Conservation (phyloP, 2,113 vertebrate species). For the Puffinus mauretanicus region DNA sequence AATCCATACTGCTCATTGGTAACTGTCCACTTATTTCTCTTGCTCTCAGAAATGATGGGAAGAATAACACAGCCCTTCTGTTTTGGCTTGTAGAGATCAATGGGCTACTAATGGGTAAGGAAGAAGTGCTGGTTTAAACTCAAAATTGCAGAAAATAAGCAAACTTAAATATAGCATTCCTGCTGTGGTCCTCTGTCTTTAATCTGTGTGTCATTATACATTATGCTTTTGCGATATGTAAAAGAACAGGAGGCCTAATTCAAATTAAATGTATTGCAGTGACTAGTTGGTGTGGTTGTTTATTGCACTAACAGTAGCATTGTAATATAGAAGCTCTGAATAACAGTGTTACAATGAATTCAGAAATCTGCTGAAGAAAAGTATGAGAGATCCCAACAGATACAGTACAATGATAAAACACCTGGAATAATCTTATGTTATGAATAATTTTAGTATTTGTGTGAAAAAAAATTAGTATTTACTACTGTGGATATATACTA, state of each 20-base stretch:
- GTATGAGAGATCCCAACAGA: not conserved
- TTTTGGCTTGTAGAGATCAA: not conserved
- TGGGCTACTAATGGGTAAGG: not conserved
- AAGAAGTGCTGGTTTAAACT: not conserved
- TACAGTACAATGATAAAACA: not conserved
- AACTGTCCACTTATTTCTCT: not conserved
- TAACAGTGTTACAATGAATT: not conserved
- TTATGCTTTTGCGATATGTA: not conserved
- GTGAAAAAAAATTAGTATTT: not conserved
- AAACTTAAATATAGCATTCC: not conserved
- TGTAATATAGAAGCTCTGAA: not conserved
- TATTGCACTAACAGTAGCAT: not conserved
- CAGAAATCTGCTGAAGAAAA: not conserved
- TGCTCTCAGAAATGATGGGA: not conserved
- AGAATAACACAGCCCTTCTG: not conserved
- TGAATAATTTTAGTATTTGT: not conserved
- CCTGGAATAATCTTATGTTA: not conserved
- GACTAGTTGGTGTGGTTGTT: not conserved
- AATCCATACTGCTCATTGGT: not conserved
- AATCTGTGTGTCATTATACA: not conserved
- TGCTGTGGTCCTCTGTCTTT: not conserved
- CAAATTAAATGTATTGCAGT: not conserved
- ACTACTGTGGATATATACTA: not conserved
- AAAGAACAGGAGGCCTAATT: not conserved
- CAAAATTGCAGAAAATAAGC: not conserved